Evolutionary conservation across 2,113 vertebrate species (phyloP).

Genomic region (Nothocercus nigrocapillus): DNA sequence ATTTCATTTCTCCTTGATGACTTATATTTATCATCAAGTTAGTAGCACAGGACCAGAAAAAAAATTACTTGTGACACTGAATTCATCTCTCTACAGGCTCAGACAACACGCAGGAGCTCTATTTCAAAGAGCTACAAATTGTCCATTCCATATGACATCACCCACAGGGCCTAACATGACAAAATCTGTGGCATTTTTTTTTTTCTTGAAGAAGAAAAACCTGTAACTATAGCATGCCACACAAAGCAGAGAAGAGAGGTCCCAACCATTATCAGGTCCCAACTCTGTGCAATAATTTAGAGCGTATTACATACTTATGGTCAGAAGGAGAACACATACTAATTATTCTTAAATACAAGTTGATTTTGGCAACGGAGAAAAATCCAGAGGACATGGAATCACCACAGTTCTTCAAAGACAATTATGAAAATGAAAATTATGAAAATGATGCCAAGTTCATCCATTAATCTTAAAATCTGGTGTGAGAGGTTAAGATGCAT

Average conservation of each 20-base stretch:
- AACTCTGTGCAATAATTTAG: background rate
- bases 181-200: background rate
- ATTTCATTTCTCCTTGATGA: background rate
- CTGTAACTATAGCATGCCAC: background rate
- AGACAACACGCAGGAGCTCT: background rate
- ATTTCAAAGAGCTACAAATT: background rate
- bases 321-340: background rate
- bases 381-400: background rate
- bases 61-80: background rate
- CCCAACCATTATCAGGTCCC: background rate
- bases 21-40: background rate
- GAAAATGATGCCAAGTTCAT: background rate
- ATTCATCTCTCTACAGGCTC: background rate
- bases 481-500: fast-evolving
- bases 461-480: background rate
- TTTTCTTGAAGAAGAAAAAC: background rate
- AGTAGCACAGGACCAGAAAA: background rate
- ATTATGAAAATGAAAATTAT: background rate
- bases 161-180: background rate
- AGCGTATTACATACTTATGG: background rate
- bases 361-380: background rate
- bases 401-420: background rate
- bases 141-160: background rate
- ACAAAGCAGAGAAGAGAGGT: background rate
- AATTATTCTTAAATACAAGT: background rate